Conservation (phyloP, 92 coral and sea anemone genomes). For the Blastomussa wellsi region DNA sequence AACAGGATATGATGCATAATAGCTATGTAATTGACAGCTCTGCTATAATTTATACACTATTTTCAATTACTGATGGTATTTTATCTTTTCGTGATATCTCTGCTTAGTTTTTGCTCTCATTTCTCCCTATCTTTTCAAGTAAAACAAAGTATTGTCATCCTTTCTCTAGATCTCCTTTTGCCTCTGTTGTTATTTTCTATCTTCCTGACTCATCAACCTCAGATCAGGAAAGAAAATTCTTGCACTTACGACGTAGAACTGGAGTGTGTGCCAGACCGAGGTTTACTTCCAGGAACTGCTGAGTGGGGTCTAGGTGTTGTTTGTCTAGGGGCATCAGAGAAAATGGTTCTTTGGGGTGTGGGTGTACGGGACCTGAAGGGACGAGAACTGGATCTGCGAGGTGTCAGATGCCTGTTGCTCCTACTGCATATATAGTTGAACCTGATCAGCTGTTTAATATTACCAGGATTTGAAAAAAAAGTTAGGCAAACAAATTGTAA, state of each 20-base stretch:
- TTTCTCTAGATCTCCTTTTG: neutral
- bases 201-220: conserved; percentile 23
- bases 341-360: conserved; percentile 35
- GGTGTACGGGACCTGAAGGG: conserved; percentile 49
- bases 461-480: conserved; percentile 16
- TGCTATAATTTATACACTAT: no score
- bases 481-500: neutral
- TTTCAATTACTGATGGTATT: neutral
- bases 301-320: conserved; percentile 62
- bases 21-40: no score
- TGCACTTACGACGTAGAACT: conserved; percentile 83
- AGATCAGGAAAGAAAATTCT: neutral
- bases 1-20: no score
- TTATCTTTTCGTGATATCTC: neutral
- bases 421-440: conserved; percentile 38
- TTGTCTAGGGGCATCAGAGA: conserved; percentile 30
- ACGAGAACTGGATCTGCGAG: conserved; percentile 10
- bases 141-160: neutral
- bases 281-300: conserved; percentile 53
- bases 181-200: neutral
- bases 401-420: conserved; percentile 28
- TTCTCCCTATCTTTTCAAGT: neutral
- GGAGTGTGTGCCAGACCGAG: conserved; percentile 71
- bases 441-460: conserved; percentile 28
- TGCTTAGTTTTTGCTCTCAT: neutral